Evolutionary conservation across 2,888 invertebrate genomes (phyloP).

Genomic region (Orchestes rusci): DNA sequence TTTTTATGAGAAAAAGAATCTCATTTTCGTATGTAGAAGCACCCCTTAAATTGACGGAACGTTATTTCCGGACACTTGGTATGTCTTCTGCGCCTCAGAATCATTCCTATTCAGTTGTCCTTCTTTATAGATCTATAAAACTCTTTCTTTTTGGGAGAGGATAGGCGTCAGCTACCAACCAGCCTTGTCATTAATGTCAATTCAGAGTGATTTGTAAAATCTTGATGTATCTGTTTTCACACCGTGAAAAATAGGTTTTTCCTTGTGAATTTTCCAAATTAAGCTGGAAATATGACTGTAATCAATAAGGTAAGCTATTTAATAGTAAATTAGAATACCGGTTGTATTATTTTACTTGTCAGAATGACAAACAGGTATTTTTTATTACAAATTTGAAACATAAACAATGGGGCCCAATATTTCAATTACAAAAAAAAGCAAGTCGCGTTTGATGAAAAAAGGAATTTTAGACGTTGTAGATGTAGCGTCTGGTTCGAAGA

Average conservation of each 20-base stretch:
- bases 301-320: slow-evolving; percentile 30
- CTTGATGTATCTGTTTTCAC: neutral
- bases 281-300: slow-evolving; percentile 30
- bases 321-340: slow-evolving; percentile 16
- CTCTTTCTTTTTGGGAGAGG: too few species aligned
- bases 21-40: too few species aligned
- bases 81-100: too few species aligned
- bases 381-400: neutral
- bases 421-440: neutral
- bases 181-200: neutral
- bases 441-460: neutral
- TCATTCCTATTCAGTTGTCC: too few species aligned
- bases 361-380: slow-evolving; percentile 1
- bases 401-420: neutral
- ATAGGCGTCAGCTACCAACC: neutral
- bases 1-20: too few species aligned
- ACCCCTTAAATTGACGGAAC: too few species aligned
- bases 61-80: too few species aligned
- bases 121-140: too few species aligned
- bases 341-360: slow-evolving; percentile 22
- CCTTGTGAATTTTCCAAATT: too few species aligned
- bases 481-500: too few species aligned
- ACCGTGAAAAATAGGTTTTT: neutral
- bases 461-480: neutral
- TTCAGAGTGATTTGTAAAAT: neutral